Evolutionary conservation across 1,140 invertebrate species (phyloP).

Genomic region (Battus philenor): DNA sequence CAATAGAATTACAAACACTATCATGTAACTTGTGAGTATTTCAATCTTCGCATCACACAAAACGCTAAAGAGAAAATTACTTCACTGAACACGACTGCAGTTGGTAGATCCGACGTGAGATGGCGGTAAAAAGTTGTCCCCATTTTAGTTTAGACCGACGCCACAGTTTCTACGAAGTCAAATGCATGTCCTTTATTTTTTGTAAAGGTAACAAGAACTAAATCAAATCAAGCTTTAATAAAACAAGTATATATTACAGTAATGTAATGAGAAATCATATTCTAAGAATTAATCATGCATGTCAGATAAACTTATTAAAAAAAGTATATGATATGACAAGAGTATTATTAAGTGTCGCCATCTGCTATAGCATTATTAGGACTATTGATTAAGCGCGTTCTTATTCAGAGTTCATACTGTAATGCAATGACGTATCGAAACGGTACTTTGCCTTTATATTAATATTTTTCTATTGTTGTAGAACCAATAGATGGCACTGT

Average conservation of each 20-base stretch:
- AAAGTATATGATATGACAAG: conserved; percentile 1
- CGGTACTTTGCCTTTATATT: conserved; percentile 37
- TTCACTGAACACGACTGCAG: conserved; percentile 48
- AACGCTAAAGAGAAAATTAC: conserved; percentile 46
- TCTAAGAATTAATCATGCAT: no score
- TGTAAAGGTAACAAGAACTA: no score
- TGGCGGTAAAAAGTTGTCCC: conserved; percentile 51
- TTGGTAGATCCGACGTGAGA: conserved; percentile 62
- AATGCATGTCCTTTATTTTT: neutral
- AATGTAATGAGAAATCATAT: no score
- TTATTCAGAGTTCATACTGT: conserved; percentile 29
- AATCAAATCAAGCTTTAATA: no score
- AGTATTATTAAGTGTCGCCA: conserved; percentile 42
- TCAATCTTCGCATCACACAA: conserved; percentile 45
- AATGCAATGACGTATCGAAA: conserved; percentile 34
- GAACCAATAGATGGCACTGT: conserved; percentile 63
- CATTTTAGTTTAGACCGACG: conserved; percentile 18
- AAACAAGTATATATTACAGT: no score
- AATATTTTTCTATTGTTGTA: conserved; percentile 37
- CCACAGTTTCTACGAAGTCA: conserved; percentile 12
- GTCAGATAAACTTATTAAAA: no score
- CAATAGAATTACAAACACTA: conserved; percentile 46
- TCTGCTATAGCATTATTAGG: conserved; percentile 29
- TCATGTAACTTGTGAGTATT: conserved; percentile 33
- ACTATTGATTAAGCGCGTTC: conserved; percentile 46